Evolutionary conservation across 2,113 vertebrate species (phyloP), one percentile per base, ranked within the genome.

Genomic region (Erythrocebus patas): DNA sequence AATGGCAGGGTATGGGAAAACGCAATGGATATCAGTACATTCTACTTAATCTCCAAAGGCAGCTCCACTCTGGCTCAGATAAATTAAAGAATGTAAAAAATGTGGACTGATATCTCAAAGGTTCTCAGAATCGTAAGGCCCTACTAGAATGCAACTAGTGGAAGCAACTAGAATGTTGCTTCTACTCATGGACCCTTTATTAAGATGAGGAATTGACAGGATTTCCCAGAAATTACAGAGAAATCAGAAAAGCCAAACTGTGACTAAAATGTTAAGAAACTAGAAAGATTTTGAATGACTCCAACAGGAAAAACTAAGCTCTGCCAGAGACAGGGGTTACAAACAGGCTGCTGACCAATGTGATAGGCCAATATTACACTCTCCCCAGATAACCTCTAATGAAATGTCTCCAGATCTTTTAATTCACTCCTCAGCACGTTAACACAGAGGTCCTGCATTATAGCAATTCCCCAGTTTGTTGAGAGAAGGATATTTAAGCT

Each of bases 281-380:
- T 70, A 95, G 61, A 97, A 64, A 95, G 84, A 96, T 84, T 93
- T 64, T 95, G 68, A 97, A 90, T 35, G 68, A 87, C 61, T 92
- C 50, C 79, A 92, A 18, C 25, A 88, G 84, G 48, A 86, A 97
- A 64, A 18, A 40, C 27, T 55, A n/a, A 50, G 32, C 32, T 79
- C 45, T 95, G 75, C 61, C 55, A 66, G 75, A 68, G 45, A 73
- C 25, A 35, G 35, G 45, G 90, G 61, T 83, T 92, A 79, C 45
- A 78, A 89, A 75, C 48, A 89, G 50, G n/a, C 66, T 84, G 59
- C 75, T 93, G 61, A 94, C 50, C 83, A 90, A 50, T 43, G 30
- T 70, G 43, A 82, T 25, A 22, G 22, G n/a, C 75, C 84, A 93
- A 30, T 35, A 88, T 72, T 82, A 81, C 73, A 83, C 81, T 89